Base-by-base conservation (phyloP, 2,888 invertebrate genomes). In the Andrena chrysosceles region DNA sequence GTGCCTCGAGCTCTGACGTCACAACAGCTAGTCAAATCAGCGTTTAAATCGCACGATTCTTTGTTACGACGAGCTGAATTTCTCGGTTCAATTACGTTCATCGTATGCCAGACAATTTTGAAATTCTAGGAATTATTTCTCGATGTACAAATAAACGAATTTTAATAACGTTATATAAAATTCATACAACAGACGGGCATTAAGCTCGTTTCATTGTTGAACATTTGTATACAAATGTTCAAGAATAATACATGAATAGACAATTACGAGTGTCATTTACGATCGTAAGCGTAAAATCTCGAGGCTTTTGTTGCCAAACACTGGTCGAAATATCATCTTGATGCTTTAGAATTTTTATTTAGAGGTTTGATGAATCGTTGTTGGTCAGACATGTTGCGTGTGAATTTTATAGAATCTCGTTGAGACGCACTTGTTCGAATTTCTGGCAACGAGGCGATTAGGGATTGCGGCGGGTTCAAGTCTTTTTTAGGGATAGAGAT, bases 1-100 rank as follows among this genome's bases (percentile, higher is more conserved):
- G 64, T 20, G 48, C 71, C 48, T 71, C 67, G 48, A 68, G 77
- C 74, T 74, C 26, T 86, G 85, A 86, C 85, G 85, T 87, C 88
- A 87, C 71, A 31, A 1, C 48, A 42, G 31, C 82, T 89, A 87
- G 89, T 90, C 91, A 90, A 87, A 64, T 48, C 59, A 83, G 52
- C 62, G 10, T 29, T 67, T 79, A 59, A 67, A 83, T 74, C 56
- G 31, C 23, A 63, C 42, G 77, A 71, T 60, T 75, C 29, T 23
- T 70, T 48, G 10, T 26, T 16, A 5, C 4, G 16, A 16, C 10
- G 26, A 52, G 49, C 20, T 8, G 16, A 49, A 60, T 13, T 3
- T 54, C 20, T 7, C 7, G 26, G 42, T 10, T 42, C 8, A 6
- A 23, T 2, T 26, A 10, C 6, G 1, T 8, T 52, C 16, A 7